Base-by-base conservation (phyloP, 2,797 vertebrate species). In the Silurus aristotelis region DNA sequence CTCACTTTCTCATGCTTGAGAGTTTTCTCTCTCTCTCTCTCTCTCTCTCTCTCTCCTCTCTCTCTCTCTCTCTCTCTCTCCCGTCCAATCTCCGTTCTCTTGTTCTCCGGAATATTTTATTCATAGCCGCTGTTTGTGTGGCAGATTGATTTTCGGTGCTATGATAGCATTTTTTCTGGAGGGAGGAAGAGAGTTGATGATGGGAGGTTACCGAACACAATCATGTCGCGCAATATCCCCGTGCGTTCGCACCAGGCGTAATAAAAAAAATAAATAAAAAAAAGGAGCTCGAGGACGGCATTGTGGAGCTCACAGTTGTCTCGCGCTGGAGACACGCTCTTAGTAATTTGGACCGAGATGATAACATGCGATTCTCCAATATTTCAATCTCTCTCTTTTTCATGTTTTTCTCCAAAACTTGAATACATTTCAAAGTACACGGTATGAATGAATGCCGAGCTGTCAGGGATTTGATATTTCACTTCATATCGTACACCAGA, bases 261-360 rank as follows among this genome's bases (percentile, higher is more conserved):
- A 90, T 90, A 87, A 89, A 83, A 55, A 20, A 56, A 27, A 20
- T 31, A 27, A 4, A 71, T 3, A 19, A 9, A 79, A 52, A 46
- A 17, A 79, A 1, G 43, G 17, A 61, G 12, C 10, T 38, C 46
- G 66, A 46, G 63, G 13, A 38, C 55, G 80, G 64, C 46, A 68
- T 31, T 56, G 64, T 5, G 25, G 43, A 22, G 43, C 60, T 80
- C 43, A 22, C 22, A 8, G 27, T 60, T 48, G 60, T 64, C 61
- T 80, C 7, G 61, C 46, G 61, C 12, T 48, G 38, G 25, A 19
- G 48, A 80, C 61, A 66, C 43, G 60, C 61, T 66, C 78, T 80
- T 80, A 52, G 61, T 95, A 95, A 96, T 97, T 95, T 95, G 93
- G 93, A 92, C 92, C 94, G 91, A 92, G 93, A 95, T 92, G 92